A percentile compares a stretch with the other conserved stretches of the same genome.
Evolutionary conservation across 2,113 vertebrate species (phyloP).

Genomic region (Grammomys dolichurus): DNA sequence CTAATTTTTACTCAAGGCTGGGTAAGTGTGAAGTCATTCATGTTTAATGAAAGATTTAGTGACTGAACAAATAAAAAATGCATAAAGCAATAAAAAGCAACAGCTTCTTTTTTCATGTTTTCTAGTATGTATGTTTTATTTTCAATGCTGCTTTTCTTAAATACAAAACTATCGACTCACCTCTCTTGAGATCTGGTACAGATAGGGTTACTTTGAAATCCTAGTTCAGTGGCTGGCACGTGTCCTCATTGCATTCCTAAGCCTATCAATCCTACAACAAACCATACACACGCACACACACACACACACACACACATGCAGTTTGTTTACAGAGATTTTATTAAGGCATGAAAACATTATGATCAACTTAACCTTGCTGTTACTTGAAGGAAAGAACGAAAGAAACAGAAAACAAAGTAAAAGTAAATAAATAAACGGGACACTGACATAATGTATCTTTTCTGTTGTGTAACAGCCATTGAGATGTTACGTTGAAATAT

Average conservation of each 20-base stretch:
- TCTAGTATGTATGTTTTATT: constrained; percentile 21
- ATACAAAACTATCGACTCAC: not conserved
- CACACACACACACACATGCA: not conserved
- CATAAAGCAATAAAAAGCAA: not conserved
- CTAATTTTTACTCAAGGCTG: constrained; percentile 5
- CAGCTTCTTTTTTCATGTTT: not conserved
- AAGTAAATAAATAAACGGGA: constrained; percentile 64
- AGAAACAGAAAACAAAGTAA: constrained; percentile 18
- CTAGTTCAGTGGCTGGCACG: not conserved
- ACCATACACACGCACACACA: not conserved
- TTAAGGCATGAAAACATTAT: not conserved
- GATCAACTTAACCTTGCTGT: constrained; percentile 53
- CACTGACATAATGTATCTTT: constrained; percentile 63
- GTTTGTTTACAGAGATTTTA: not conserved
- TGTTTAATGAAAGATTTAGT: constrained; percentile 52
- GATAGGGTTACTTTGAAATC: constrained; percentile 46
- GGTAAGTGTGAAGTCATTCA: not conserved
- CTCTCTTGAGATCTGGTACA: not conserved
- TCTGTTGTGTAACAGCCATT: constrained; percentile 57
- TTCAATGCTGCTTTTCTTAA: constrained; percentile 3
- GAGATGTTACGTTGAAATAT: constrained; percentile 76
- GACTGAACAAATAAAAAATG: constrained; percentile 10
- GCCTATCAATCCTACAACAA: not conserved
- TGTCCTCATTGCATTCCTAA: constrained; percentile 11
- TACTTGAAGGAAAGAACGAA: constrained; percentile 11